These are phyloP conservation scores for Noturus placidus DNA, from an alignment of 2,113 vertebrate species.

Conservation along the genomic window DNA sequence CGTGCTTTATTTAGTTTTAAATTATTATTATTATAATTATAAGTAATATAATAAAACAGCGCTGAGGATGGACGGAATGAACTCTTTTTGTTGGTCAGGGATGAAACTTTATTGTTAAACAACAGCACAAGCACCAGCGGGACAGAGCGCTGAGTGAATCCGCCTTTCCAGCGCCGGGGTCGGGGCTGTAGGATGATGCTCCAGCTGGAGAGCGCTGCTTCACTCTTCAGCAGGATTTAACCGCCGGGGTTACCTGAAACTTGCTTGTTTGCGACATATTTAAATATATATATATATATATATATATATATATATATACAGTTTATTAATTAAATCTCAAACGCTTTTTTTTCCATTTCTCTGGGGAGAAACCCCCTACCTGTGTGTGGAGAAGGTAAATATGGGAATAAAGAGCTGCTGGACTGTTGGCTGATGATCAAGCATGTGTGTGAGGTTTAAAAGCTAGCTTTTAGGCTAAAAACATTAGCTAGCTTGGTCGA, in stretches of 20 bases:
- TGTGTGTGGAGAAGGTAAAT: constrained; percentile 12
- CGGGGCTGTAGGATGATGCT: neutral
- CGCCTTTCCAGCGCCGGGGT: neutral
- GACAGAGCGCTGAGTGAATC: neutral
- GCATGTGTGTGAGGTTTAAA: neutral
- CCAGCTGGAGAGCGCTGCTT: neutral
- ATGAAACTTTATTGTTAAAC: neutral
- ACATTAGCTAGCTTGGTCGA: neutral
- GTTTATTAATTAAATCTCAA: too few relatives aligned
- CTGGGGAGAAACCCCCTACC: neutral
- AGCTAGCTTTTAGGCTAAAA: neutral
- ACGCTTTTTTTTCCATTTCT: neutral
- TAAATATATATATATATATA: too few relatives aligned
- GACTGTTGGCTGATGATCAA: neutral
- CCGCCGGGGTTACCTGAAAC: neutral
- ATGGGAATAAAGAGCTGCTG: neutral
- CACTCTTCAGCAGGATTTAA: neutral
- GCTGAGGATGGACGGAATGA: neutral
- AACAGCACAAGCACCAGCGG: neutral
- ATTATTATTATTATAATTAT: neutral
- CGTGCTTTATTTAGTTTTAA: neutral
- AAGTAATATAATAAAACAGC: neutral
- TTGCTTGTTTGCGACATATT: neutral
- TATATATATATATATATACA: too few relatives aligned
- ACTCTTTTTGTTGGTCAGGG: too few relatives aligned